phyloP scores from a whole-genome alignment of 2,888 invertebrate species.

The Callyntrura sp. region DNA sequence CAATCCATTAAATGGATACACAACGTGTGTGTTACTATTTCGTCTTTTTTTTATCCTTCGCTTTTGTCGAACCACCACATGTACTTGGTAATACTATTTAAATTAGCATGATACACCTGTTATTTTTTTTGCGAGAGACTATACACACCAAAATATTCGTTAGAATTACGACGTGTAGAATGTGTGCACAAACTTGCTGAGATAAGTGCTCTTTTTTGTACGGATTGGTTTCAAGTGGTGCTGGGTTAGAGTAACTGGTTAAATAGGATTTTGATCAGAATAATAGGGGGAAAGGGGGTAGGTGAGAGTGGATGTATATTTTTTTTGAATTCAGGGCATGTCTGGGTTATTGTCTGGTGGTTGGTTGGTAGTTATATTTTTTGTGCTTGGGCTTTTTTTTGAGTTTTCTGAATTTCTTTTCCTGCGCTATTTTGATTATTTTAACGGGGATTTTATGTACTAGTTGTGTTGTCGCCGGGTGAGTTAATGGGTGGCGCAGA shows the following conservation, averaged over 20 bases:
- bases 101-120: conserved; percentile 64
- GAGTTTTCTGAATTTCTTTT: background rate
- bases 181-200: too few relatives aligned
- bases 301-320: too few relatives aligned
- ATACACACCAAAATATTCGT: conserved; percentile 42
- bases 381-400: background rate
- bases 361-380: background rate
- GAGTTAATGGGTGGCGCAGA: too few relatives aligned
- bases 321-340: conserved; percentile 64
- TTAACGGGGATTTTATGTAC: too few relatives aligned
- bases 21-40: too few relatives aligned
- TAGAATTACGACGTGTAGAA: conserved; percentile 63
- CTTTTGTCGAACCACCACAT: background rate
- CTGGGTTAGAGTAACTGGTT: conserved; percentile 65
- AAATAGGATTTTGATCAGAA: conserved; percentile 47
- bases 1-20: conserved; percentile 3
- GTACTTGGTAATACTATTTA: conserved; percentile 15
- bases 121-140: conserved; percentile 42
- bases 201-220: conserved; percentile 70
- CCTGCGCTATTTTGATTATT: too few relatives aligned
- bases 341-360: conserved; percentile 47
- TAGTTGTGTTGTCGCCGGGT: too few relatives aligned
- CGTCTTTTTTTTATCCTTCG: conserved; percentile 7
- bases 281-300: too few relatives aligned
- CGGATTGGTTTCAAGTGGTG: too few relatives aligned